Evolutionary conservation across 2,113 vertebrate species (phyloP).

Genomic region (Notothenia coriiceps): DNA sequence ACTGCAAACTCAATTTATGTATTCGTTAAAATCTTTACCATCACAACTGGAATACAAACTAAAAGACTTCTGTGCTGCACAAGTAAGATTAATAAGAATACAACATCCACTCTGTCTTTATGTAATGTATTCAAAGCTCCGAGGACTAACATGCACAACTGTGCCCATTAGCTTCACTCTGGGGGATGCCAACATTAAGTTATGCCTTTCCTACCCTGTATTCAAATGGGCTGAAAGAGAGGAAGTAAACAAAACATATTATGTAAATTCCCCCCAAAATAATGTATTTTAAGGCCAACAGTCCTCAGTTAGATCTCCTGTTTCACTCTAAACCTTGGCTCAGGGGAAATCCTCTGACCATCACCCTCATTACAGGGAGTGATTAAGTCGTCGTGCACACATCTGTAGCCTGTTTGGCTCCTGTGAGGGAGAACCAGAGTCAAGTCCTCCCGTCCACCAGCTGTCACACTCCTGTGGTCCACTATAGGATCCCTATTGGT

Average conservation of each 20-base stretch:
- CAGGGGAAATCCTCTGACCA: slow-evolving; percentile 52
- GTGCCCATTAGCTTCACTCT: slow-evolving; percentile 2
- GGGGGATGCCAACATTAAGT: neutral
- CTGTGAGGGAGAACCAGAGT: slow-evolving; percentile 49
- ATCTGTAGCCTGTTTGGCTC: slow-evolving; percentile 57
- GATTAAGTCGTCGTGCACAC: slow-evolving; percentile 56
- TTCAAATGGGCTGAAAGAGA: neutral
- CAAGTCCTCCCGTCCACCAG: slow-evolving; percentile 59
- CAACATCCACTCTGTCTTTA: neutral
- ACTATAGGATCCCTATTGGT: neutral
- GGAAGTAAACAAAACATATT: neutral
- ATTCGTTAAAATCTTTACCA: neutral
- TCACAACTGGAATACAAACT: neutral
- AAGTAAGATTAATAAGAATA: neutral
- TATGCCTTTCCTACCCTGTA: neutral
- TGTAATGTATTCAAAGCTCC: neutral
- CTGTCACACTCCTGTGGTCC: slow-evolving; percentile 43
- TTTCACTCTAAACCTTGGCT: slow-evolving; percentile 8
- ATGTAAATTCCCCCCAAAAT: neutral
- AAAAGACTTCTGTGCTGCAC: neutral
- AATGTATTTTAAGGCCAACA: neutral
- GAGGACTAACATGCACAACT: neutral
- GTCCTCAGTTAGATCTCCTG: slow-evolving; percentile 2
- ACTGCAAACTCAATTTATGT: neutral
- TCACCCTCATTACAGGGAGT: slow-evolving; percentile 46